These are phyloP conservation scores for Halesus radiatus DNA, from an alignment of 1,140 invertebrate genomes.

Conservation along the genomic window DNA sequence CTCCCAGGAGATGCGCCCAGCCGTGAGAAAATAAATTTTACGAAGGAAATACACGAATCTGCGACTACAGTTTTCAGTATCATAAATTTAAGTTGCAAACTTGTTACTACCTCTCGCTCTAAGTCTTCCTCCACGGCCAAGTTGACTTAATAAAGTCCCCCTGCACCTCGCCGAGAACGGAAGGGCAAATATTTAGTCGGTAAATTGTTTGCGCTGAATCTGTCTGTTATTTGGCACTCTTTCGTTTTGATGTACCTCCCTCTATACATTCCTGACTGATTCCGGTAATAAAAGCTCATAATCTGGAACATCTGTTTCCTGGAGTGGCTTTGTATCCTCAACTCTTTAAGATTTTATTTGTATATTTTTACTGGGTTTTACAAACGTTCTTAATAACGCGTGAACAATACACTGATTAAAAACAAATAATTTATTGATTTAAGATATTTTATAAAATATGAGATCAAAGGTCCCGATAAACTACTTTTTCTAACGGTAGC, in stretches of 20 bases:
- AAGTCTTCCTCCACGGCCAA: not conserved
- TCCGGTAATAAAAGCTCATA: too few species aligned
- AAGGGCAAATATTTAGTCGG: conserved; percentile 26
- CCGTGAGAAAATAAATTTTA: conserved; percentile 49
- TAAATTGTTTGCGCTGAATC: conserved; percentile 24
- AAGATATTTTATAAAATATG: too few species aligned
- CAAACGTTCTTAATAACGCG: too few species aligned
- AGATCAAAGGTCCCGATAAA: too few species aligned
- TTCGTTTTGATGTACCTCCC: not conserved
- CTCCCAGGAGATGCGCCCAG: conserved; percentile 25
- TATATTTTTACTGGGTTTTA: too few species aligned
- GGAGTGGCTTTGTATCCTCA: too few species aligned
- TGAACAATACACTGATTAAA: too few species aligned
- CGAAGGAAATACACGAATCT: conserved; percentile 52
- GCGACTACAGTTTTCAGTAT: conserved; percentile 47
- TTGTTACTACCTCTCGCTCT: conserved; percentile 27
- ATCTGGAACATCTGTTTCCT: too few species aligned
- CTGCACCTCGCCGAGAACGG: not conserved
- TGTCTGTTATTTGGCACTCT: not conserved
- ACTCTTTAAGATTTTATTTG: too few species aligned
- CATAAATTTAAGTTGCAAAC: conserved; percentile 50
- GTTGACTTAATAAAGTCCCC: conserved; percentile 31
- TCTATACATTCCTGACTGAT: too few species aligned
- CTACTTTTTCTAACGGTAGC: too few species aligned
- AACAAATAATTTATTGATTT: too few species aligned